A percentile compares a stretch with the other conserved stretches of the same genome.
Evolutionary conservation across 2,888 invertebrate genomes (phyloP).

Genomic region (Sympetrum striolatum): DNA sequence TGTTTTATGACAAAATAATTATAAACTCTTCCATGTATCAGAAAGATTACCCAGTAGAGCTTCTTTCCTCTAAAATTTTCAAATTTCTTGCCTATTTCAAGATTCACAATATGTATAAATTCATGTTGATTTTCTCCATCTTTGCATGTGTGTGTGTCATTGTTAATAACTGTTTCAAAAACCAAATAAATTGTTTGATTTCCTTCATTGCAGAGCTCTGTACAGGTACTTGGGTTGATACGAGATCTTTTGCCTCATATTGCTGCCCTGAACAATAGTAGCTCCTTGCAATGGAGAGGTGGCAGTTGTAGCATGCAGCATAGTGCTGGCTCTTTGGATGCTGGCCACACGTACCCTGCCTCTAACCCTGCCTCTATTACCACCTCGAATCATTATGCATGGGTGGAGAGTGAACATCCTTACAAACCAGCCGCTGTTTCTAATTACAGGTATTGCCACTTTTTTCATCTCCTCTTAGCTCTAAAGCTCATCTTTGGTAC

Average conservation of each 20-base stretch:
- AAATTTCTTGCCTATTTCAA: no score
- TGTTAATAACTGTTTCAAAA: no score
- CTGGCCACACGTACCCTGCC: constrained; percentile 50
- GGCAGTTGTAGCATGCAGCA: constrained; percentile 28
- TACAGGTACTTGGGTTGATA: constrained; percentile 83
- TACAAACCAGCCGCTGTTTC: constrained; percentile 88
- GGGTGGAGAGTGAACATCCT: constrained; percentile 96
- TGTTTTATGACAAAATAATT: no score
- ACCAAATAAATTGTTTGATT: no score
- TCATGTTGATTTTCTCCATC: no score
- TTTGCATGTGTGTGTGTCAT: no score
- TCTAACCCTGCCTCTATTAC: constrained; percentile 61
- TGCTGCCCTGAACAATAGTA: constrained; percentile 74
- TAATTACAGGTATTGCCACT: constrained; percentile 71
- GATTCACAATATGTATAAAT: no score
- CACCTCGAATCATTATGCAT: constrained; percentile 86
- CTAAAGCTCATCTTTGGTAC: no score
- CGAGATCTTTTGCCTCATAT: constrained; percentile 90
- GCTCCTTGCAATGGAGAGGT: constrained; percentile 50
- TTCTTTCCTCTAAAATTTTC: no score
- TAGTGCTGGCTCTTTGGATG: constrained; percentile 46
- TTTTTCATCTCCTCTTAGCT: no score
- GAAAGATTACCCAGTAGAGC: no score
- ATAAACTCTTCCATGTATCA: no score
- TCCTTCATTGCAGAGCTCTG: constrained; percentile 71